These are phyloP conservation scores for Smutsia temminckii DNA, from an alignment of 2,797 vertebrate genomes.

Conservation along the genomic window DNA sequence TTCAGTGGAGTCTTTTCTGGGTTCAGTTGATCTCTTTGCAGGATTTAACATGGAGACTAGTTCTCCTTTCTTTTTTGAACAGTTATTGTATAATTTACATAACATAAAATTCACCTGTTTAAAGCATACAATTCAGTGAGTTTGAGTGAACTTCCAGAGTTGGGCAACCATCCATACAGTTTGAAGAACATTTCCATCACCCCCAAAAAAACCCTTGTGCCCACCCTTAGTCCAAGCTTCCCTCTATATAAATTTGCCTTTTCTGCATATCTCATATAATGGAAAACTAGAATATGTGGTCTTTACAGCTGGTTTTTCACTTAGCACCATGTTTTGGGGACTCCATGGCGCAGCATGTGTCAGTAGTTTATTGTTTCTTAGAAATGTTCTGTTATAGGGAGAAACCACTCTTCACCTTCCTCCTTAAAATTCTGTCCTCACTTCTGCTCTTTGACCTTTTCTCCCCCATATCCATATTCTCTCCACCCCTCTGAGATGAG, in stretches of 20 bases:
- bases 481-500: not conserved
- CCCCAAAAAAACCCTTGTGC: not conserved
- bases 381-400: fast-evolving
- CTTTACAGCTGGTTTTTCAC: not conserved
- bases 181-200: not conserved
- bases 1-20: not conserved
- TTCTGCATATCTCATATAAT: not conserved
- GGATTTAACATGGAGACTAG: not conserved
- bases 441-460: not conserved
- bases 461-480: not conserved
- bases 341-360: fast-evolving
- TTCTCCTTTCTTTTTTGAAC: not conserved
- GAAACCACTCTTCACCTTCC: not conserved
- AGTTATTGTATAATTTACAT: not conserved
- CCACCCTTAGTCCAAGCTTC: not conserved
- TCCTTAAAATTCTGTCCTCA: not conserved
- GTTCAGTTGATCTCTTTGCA: not conserved
- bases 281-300: fast-evolving
- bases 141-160: not conserved
- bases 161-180: not conserved
- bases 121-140: not conserved
- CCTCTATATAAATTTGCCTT: not conserved
- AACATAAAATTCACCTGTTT: not conserved
- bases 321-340: not conserved
- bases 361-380: not conserved